Evolutionary conservation across 2,888 invertebrate species (phyloP), one percentile per base, ranked within the genome.

Genomic region (Himalopsyche tibetana): DNA sequence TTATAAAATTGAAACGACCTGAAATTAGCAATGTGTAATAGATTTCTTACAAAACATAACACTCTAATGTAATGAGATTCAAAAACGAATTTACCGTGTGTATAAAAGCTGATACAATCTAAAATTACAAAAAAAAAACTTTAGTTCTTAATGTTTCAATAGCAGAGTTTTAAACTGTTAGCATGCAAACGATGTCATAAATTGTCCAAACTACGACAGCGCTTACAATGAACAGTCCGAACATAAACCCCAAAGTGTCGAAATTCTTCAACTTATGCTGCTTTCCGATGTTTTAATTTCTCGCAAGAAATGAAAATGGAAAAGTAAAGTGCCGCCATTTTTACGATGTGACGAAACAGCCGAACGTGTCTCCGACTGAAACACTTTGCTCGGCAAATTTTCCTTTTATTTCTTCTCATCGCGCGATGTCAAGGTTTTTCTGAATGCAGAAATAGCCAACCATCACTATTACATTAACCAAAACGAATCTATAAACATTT

Each of bases 281-380:
- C 36, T 74, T 74, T 74, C 74, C 74, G 36, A 74, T 74, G 74
- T 74, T 74, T 69, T 83, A 83, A 83, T 83, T 83, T 83, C 74
- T 40, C 51, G n/a, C 17, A 56, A 55, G 69, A 69, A 69, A 69
- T 69, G 69, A 69, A 69, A 69, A 69, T 69, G 69, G 69, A 84
- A 69, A 69, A 69, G 74, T 74, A 36, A 84, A 81, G 79, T 51
- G 63, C 56, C 84, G 63, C 80, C 74, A 83, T 84, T 79, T 84
- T 87, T 84, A 87, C 86, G 86, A 87, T 84, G 87, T 87, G 86
- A 82, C 85, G 87, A 87, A 85, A 83, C 84, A 85, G 56, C 79
- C 87, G 79, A 85, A 69, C 85, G 80, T 81, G 85, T 74, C 82
- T 74, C 38, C 19, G 74, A 74, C 74, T 38, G 74, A 12, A 74